Evolutionary conservation across 2,888 invertebrate species (phyloP).

Genomic region (Mechanitis messenoides): DNA sequence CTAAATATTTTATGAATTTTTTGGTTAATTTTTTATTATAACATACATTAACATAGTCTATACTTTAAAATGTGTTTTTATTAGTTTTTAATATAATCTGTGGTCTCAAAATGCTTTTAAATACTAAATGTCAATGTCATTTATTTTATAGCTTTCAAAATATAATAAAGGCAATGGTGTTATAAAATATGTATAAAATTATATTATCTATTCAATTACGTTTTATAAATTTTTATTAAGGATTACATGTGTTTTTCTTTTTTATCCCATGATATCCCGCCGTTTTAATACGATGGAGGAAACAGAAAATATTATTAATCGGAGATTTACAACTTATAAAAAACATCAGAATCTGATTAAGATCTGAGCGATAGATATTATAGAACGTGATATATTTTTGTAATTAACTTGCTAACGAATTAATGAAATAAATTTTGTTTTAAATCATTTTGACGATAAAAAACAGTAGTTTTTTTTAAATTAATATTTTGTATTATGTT

Average conservation of each 20-base stretch:
- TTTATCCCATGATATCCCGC: conserved; percentile 41
- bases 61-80: too few species aligned
- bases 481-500: too few species aligned
- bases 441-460: too few species aligned
- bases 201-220: conserved; percentile 39
- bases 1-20: not conserved
- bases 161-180: not conserved
- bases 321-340: conserved; percentile 32
- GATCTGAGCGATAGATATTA: conserved; percentile 4
- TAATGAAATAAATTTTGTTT: too few species aligned
- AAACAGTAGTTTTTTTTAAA: too few species aligned
- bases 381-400: too few species aligned
- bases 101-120: too few species aligned
- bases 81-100: too few species aligned
- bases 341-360: conserved; percentile 26
- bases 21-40: too few species aligned
- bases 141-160: not conserved
- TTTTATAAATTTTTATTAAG: conserved; percentile 37
- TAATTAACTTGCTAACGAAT: too few species aligned
- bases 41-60: too few species aligned
- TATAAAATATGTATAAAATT: conserved; percentile 26
- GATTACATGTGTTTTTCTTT: conserved; percentile 32
- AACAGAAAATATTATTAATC: conserved; percentile 31
- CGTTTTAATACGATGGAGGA: conserved; percentile 31
- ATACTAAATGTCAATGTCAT: too few species aligned